Evolutionary conservation across 2,797 vertebrate species (phyloP), one percentile per base, ranked within the genome.

Genomic region (Pantherophis vulpinus): DNA sequence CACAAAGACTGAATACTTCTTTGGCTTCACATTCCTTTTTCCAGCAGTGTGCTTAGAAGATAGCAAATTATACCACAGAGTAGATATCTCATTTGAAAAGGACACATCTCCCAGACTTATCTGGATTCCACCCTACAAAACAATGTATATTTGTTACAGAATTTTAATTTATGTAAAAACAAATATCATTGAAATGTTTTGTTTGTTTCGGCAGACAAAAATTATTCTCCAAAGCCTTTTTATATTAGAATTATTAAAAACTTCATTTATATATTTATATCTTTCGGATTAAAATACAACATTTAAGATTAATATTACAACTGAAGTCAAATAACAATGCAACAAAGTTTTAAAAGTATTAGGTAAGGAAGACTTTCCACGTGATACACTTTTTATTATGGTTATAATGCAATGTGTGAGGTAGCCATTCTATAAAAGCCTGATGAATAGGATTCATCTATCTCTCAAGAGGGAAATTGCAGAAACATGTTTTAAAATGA

Each of bases 21-120:
- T 96, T 89, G 93, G 96, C 88, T 97, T 96, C 92, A 96, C 97
- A 3, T 0, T n/a, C 86, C 95, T 97, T 93, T 95, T 96, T 37
- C 91, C 90, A 92, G 94, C 90, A 93, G 94, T 95, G 93, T 96
- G 97, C 95, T 97, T 98, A 60, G 94, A 97, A 87, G 98, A 96
- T 91, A 98, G 96, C 92, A 98, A 95, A 95, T 98, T 98, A 96
- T 98, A 98, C 98, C 98, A 98, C 16, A 97, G 95, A 83, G 97
- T 97, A 93, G 96, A 97, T 63, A 96, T 96, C 88, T 98, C 98
- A 47, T 79, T 95, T 90, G 95, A 97, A 95, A 98, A 97, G 0
- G 96, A 95, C 55, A 98, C 16, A 91, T 98, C 98, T 66, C 97
- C 97, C 96, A 98, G 94, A 90, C 97, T 98, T 94, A 98, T 97